These are phyloP conservation scores for Leiothrix lutea DNA, from an alignment of 2,113 vertebrate genomes.

Conservation along the genomic window DNA sequence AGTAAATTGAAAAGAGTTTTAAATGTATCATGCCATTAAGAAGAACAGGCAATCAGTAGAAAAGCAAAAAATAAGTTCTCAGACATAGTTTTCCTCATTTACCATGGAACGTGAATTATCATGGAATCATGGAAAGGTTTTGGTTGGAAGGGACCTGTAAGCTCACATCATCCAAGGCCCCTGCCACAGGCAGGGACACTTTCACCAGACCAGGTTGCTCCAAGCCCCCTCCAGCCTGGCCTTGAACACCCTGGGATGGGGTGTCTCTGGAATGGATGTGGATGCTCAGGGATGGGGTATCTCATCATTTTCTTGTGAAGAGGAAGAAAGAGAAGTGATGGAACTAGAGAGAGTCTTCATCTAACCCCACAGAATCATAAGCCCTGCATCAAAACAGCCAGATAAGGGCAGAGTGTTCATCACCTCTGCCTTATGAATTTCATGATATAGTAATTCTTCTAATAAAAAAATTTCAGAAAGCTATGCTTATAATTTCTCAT, in stretches of 20 bases:
- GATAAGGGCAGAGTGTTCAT: background rate
- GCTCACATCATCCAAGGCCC: background rate
- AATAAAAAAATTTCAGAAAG: background rate
- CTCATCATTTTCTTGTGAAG: background rate
- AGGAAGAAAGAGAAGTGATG: background rate
- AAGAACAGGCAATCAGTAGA: background rate
- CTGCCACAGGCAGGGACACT: background rate
- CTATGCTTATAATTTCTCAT: background rate
- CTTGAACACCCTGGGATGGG: background rate
- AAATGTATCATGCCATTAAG: background rate
- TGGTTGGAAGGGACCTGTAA: background rate
- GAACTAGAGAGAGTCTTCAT: background rate
- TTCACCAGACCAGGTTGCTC: background rate
- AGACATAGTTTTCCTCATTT: background rate
- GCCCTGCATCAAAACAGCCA: background rate
- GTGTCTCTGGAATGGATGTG: background rate
- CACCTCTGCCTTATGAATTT: background rate
- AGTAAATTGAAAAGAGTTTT: background rate
- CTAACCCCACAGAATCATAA: background rate
- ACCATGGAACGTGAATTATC: background rate
- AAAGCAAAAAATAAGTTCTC: background rate
- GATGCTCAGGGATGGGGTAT: background rate
- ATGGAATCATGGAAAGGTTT: too few species aligned
- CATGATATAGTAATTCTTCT: background rate
- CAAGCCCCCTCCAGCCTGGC: fast-evolving